Percentiles rank a stretch among this genome's conserved stretches.
phyloP scores from a whole-genome alignment of 2,113 vertebrate genomes.

The Peromyscus leucopus region DNA sequence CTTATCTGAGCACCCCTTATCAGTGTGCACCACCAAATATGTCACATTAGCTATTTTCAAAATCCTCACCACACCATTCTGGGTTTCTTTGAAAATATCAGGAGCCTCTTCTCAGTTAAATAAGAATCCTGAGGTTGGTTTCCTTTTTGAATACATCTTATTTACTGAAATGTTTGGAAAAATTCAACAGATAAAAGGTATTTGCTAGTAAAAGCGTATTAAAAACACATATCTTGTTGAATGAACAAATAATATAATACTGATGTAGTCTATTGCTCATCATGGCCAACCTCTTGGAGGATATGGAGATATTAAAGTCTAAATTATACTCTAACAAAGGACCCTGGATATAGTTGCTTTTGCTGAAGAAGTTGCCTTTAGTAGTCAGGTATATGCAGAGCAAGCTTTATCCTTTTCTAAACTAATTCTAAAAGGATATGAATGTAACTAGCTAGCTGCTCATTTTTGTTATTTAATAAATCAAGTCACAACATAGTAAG shows the following conservation, averaged over 20 bases:
- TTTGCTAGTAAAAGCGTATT: background rate
- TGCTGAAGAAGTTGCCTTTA: background rate
- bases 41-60: background rate
- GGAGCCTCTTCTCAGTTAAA: background rate
- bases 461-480: background rate
- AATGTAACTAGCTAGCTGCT: background rate
- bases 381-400: background rate
- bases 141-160: background rate
- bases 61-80: background rate
- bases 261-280: background rate
- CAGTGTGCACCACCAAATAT: background rate
- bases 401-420: background rate
- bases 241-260: background rate
- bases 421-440: background rate
- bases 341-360: background rate
- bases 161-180: background rate
- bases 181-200: background rate
- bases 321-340: background rate
- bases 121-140: background rate
- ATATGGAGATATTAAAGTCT: background rate
- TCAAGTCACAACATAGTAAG: accelerated
- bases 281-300: background rate
- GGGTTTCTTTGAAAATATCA: background rate
- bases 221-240: background rate
- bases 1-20: background rate